Conservation (phyloP, 2,113 vertebrate genomes). For the Deroptyus accipitrinus region DNA sequence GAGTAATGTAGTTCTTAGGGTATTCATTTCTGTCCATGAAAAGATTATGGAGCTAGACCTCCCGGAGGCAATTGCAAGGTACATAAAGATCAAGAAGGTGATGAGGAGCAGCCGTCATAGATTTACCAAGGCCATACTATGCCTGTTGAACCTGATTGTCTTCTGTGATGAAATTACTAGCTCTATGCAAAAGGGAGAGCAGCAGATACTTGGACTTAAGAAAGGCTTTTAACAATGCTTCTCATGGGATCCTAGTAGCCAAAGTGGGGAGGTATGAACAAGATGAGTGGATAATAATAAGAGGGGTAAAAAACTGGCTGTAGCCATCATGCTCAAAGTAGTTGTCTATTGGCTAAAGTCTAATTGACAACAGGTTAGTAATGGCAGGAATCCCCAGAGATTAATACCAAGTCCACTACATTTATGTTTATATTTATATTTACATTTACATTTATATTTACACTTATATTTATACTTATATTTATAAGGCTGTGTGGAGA, state of each 20-base stretch:
- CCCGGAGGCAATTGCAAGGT: neutral
- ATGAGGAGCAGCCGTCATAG: neutral
- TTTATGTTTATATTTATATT: neutral
- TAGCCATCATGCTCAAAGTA: neutral
- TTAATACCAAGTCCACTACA: neutral
- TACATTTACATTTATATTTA: too few relatives aligned
- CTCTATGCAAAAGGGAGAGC: neutral
- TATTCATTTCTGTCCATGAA: neutral
- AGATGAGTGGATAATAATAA: neutral
- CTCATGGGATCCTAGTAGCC: neutral
- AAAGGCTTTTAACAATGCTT: neutral
- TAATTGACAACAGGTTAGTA: neutral
- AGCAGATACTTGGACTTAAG: neutral
- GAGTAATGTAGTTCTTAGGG: neutral
- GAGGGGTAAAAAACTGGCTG: neutral
- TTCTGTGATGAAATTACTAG: neutral
- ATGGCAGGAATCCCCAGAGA: neutral
- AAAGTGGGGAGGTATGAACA: neutral
- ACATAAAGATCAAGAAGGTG: neutral
- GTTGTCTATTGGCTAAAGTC: neutral
- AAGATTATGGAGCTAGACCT: neutral
- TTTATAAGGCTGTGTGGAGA: too few relatives aligned
- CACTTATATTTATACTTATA: too few relatives aligned
- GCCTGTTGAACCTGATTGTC: neutral
- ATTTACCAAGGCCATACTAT: neutral